Evolutionary conservation across 1,140 invertebrate genomes (phyloP), one percentile per base, ranked within the genome.

Genomic region (Leucophenga varia): DNA sequence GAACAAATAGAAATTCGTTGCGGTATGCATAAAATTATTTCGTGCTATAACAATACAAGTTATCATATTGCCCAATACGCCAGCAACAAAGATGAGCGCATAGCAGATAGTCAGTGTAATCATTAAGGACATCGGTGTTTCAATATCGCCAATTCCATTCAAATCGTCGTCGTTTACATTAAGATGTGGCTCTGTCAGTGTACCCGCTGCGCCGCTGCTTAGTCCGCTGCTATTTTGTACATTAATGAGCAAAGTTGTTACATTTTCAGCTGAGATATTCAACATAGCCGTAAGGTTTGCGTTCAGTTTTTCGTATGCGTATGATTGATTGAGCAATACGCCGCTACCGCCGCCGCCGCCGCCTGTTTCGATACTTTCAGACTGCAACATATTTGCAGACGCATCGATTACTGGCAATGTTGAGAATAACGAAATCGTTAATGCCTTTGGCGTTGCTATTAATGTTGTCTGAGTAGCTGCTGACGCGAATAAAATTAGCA

Each of bases 1-100:
- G 73, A 95, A 93, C 3, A 93, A 77, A 60, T 93, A 93, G 61
- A 87, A 92, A 74, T 93, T 93, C 3, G 87, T 89, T 2, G 87
- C 85, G 1, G 86, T 89, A 68, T 89, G 87, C 85, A 93, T 88
- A n/a, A 83, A 86, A 35, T 84, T 84, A 64, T 92, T 93, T 9
- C 84, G 76, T 0, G 84, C 80, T 16, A 95, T 93, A 6, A 95
- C 91, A 28, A 92, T 78, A 65, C 91, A 93, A 6, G 90, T 93
- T 57, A 85, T 86, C 5, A 90, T 76, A 68, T 95, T 95, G 7
- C 92, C 92, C 32, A 93, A 63, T 1, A 93, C 78, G n/a, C 91
- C 91, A 1, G 85, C 82, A 0, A 92, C 54, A 54, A 93, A 87
- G 47, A 93, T 91, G 5, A 90, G 54, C 2, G 77, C 74, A 69